Conservation (phyloP, 2,113 vertebrate species). For the Rhodinocichla rosea region DNA sequence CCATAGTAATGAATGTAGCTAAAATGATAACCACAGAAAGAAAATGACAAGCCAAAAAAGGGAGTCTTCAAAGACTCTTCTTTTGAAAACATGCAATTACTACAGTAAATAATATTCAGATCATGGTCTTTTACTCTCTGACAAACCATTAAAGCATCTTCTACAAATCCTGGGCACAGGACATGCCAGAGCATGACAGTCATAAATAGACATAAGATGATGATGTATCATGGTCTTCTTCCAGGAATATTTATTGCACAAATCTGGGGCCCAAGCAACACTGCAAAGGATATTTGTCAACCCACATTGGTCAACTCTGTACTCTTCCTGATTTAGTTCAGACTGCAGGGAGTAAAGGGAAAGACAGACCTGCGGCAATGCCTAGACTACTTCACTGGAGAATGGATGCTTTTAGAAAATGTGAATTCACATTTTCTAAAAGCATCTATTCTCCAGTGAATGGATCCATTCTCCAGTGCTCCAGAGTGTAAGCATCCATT, state of each 20-base stretch:
- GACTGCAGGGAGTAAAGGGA: background rate
- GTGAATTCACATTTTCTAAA: background rate
- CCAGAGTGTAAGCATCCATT: too few species aligned
- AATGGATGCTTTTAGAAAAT: background rate
- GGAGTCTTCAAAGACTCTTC: background rate
- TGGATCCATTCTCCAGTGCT: too few species aligned
- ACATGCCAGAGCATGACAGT: background rate
- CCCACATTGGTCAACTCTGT: accelerated
- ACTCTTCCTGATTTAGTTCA: background rate
- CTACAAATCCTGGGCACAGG: background rate
- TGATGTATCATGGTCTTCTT: background rate
- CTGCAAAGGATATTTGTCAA: background rate
- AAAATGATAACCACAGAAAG: background rate
- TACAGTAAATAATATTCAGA: background rate
- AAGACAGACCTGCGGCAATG: background rate
- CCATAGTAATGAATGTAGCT: background rate
- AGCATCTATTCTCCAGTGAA: too few species aligned
- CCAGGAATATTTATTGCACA: background rate
- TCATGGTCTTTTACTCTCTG: background rate
- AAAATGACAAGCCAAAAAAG: background rate
- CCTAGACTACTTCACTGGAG: background rate
- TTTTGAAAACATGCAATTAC: background rate
- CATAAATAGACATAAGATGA: background rate
- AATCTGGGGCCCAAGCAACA: background rate
- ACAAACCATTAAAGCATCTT: background rate